Evolutionary conservation across 2,888 invertebrate genomes (phyloP).

Genomic region (Serripes groenlandicus): DNA sequence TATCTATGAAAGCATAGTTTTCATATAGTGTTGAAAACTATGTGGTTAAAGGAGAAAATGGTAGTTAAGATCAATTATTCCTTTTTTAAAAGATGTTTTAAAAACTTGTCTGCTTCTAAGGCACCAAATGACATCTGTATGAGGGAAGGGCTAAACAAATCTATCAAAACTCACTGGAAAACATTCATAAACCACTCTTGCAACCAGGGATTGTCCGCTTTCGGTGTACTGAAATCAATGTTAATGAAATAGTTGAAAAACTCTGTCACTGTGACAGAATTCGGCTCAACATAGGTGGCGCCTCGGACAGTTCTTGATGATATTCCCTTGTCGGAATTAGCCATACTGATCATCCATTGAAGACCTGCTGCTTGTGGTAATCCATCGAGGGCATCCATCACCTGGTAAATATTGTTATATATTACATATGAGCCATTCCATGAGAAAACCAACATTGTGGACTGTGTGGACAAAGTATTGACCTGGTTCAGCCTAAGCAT

Average conservation of each 20-base stretch:
- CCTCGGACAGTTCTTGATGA: constrained; percentile 68
- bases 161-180: constrained; percentile 42
- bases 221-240: constrained; percentile 58
- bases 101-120: background rate
- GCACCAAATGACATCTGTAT: background rate
- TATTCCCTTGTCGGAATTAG: constrained; percentile 60
- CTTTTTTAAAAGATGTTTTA: background rate
- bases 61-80: background rate
- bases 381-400: constrained; percentile 58
- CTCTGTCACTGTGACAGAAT: constrained; percentile 68
- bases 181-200: constrained; percentile 82
- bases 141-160: background rate
- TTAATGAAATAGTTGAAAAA: constrained; percentile 77
- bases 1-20: too few relatives aligned
- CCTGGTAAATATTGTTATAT: too few relatives aligned
- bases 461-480: too few relatives aligned
- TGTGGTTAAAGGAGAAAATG: background rate
- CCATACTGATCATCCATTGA: constrained; percentile 79
- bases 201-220: constrained; percentile 81
- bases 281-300: constrained; percentile 68
- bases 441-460: too few relatives aligned
- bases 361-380: constrained; percentile 59
- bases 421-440: too few relatives aligned
- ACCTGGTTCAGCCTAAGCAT: too few relatives aligned
- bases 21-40: background rate